These are phyloP conservation scores for Centroberyx gerrardi DNA, from an alignment of 2,797 vertebrate genomes.

Conservation along the genomic window DNA sequence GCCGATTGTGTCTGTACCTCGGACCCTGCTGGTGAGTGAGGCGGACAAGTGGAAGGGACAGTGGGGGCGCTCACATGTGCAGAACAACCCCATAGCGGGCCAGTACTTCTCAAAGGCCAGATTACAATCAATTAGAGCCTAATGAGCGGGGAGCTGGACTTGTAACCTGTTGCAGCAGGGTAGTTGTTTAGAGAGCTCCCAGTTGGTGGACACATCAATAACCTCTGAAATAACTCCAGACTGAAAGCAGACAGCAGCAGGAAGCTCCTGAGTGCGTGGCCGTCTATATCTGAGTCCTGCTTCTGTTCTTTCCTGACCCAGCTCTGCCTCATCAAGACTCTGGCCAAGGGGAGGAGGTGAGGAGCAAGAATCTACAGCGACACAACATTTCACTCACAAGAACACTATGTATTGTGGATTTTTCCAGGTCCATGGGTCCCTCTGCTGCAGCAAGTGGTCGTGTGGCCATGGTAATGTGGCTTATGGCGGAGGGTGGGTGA, in stretches of 20 bases:
- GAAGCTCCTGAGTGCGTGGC: constrained; percentile 72
- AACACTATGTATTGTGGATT: background rate
- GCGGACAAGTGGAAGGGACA: constrained; percentile 83
- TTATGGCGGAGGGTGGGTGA: constrained; percentile 45
- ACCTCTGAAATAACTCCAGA: constrained; percentile 84
- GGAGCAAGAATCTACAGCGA: constrained; percentile 29
- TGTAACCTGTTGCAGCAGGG: constrained; percentile 82
- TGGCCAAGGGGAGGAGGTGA: background rate
- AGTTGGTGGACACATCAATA: constrained; percentile 86
- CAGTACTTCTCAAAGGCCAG: constrained; percentile 85
- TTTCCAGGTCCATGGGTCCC: background rate
- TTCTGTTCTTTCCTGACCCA: constrained; percentile 36
- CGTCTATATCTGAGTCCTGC: constrained; percentile 58
- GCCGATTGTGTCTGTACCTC: constrained; percentile 80
- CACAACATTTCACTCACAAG: background rate
- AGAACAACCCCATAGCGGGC: constrained; percentile 77
- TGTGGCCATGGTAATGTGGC: constrained; percentile 3
- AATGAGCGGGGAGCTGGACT: constrained; percentile 86
- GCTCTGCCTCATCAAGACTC: constrained; percentile 1
- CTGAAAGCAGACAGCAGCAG: constrained; percentile 80
- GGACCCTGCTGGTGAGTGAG: constrained; percentile 83
- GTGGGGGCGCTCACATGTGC: constrained; percentile 79
- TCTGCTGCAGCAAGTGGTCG: constrained; percentile 8
- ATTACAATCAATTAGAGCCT: constrained; percentile 89
- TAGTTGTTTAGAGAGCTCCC: constrained; percentile 82